Evolutionary conservation across 64 coral and sea anemone species (phyloP).

Genomic region (Platygyra sinensis): DNA sequence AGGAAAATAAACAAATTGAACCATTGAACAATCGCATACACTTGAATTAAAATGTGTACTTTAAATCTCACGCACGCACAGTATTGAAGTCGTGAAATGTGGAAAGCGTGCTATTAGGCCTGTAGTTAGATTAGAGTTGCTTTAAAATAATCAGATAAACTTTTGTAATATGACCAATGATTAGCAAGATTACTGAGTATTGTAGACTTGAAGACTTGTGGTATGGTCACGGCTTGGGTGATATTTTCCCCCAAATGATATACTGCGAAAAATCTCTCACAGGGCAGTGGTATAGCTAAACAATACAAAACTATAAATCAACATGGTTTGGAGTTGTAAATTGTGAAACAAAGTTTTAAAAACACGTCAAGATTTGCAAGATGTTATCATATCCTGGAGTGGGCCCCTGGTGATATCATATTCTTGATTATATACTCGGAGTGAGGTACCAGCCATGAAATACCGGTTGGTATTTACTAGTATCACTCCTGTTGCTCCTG

Average conservation of each 20-base stretch:
- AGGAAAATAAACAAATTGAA: background rate
- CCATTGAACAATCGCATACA: background rate
- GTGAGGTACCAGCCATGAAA: background rate
- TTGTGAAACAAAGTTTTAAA: background rate
- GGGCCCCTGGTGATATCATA: background rate
- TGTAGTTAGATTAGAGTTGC: too few species aligned
- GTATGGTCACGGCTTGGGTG: background rate
- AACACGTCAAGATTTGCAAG: background rate
- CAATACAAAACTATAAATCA: background rate
- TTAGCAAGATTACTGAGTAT: background rate
- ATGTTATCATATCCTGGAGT: background rate
- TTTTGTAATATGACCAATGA: too few species aligned
- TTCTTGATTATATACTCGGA: background rate
- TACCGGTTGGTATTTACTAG: conserved; percentile 20
- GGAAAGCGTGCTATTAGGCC: too few species aligned
- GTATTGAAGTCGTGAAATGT: too few species aligned
- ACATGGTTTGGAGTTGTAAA: background rate
- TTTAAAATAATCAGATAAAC: too few species aligned
- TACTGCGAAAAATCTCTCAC: background rate
- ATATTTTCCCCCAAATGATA: background rate
- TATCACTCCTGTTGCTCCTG: background rate
- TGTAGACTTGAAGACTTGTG: background rate
- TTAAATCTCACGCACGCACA: background rate
- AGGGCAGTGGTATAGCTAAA: background rate
- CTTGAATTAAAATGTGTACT: background rate